These are phyloP conservation scores for Seriola aureovittata DNA, from an alignment of 2,113 vertebrate species.

Conservation along the genomic window DNA sequence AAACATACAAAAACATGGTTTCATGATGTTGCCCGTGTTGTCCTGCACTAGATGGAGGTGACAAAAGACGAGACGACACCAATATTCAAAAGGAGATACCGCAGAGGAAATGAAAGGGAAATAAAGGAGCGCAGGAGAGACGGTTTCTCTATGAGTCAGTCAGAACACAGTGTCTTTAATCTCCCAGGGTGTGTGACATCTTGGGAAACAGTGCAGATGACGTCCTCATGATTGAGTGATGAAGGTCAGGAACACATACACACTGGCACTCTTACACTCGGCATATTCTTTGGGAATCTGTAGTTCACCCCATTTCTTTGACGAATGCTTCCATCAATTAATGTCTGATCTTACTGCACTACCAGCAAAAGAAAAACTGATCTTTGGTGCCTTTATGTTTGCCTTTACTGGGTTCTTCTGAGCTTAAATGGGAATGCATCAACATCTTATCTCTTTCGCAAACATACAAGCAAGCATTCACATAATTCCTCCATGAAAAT, in stretches of 20 bases:
- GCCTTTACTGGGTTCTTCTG: not conserved
- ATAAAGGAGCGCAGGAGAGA: constrained; percentile 45
- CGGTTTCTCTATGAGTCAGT: constrained; percentile 54
- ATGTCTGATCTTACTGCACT: constrained; percentile 24
- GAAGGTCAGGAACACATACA: constrained; percentile 43
- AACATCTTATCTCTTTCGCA: constrained; percentile 28
- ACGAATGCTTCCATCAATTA: constrained; percentile 33
- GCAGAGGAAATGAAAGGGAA: constrained; percentile 54
- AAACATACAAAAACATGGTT: constrained; percentile 14
- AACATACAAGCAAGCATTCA: constrained; percentile 3
- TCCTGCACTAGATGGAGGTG: constrained; percentile 7
- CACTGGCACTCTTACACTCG: not conserved
- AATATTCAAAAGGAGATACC: constrained; percentile 33
- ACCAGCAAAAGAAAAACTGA: not conserved
- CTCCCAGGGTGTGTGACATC: constrained; percentile 72
- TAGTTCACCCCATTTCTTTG: constrained; percentile 6
- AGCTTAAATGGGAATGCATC: not conserved
- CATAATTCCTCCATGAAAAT: constrained; percentile 3
- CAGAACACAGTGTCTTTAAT: constrained; percentile 61
- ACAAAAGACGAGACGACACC: constrained; percentile 58
- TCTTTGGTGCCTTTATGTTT: constrained; percentile 8
- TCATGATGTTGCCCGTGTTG: constrained; percentile 3
- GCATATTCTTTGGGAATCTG: constrained; percentile 2
- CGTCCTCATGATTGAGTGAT: constrained; percentile 46
- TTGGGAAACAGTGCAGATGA: constrained; percentile 49